A percentile compares a stretch with the other conserved stretches of the same genome.
These are phyloP conservation scores for Vulpes vulpes DNA, from an alignment of 2,113 vertebrate species.

Conservation along the genomic window DNA sequence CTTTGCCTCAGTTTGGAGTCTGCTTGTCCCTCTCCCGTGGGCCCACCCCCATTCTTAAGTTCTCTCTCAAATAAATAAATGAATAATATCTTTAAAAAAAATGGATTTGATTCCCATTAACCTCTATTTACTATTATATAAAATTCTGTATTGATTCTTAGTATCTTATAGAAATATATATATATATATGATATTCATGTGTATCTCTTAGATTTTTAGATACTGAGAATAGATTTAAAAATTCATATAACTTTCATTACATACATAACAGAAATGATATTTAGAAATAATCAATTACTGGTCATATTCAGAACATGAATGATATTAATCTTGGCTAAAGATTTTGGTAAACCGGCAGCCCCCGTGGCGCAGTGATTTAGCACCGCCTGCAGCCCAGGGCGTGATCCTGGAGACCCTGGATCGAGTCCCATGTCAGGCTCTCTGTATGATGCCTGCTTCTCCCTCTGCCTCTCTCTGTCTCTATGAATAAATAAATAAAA, in stretches of 20 bases:
- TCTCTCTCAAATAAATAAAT: no score
- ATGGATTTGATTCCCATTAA: background rate
- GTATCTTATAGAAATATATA: background rate
- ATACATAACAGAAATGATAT: background rate
- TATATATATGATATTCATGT: background rate
- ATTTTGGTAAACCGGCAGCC: background rate
- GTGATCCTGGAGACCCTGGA: no score
- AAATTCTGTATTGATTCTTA: background rate
- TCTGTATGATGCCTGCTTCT: no score
- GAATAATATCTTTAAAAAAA: no score
- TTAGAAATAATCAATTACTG: background rate
- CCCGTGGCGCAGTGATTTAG: no score
- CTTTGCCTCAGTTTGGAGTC: no score
- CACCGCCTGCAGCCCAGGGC: no score
- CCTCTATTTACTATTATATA: background rate
- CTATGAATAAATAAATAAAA: no score
- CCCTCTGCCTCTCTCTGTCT: no score
- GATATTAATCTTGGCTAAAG: background rate
- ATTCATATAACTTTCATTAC: background rate
- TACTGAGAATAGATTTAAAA: background rate
- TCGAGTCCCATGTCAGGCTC: no score
- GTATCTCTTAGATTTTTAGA: background rate
- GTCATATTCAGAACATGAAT: background rate
- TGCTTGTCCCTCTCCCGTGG: no score
- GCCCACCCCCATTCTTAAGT: no score